Evolutionary conservation across 1,140 invertebrate genomes (phyloP), one percentile per base, ranked within the genome.

Genomic region (Aphelinus atriplicis): DNA sequence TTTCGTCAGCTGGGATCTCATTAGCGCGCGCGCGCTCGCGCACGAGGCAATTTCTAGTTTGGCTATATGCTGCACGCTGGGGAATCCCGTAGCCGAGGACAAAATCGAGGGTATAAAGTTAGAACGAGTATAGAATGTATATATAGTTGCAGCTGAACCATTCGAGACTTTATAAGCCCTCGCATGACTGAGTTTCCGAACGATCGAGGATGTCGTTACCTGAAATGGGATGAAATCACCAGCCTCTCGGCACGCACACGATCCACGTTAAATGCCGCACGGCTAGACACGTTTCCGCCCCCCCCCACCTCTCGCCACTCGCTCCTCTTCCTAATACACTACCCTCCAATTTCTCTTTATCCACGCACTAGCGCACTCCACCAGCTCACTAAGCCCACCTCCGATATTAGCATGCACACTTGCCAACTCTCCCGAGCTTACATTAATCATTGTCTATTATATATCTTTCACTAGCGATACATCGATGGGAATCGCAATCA

Each of bases 151-250:
- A 66, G 64, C 4, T 66, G 64, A 7, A 42, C 64, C 51, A 56
- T 66, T 66, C 9, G 50, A 66, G 64, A 66, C 51, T 66, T 66
- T 66, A 66, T 66, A 55, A 66, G 42, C 46, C 43, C 9, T 58
- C 55, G 66, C 66, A 47, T 58, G 55, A 68, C 43, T 58, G 66
- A 68, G 26, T 68, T 68, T 68, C 47, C 66, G 66, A 58, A 57
- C 55, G 66, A 68, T 68, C 66, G 45, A 48, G 53, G 66, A 47
- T 68, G 66, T 58, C 55, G 55, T 68, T 68, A 68, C 46, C 55
- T 68, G 53, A 26, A 68, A 58, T 68, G 66, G 55, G 45, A 68
- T 58, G 53, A 68, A 57, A 46, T 58, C 45, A 45, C 45, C 26
- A 45, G 26, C 53, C 53, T 55, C 53, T 56, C 53, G 43, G 26